phyloP scores from a whole-genome alignment of 2,797 vertebrate genomes.

The Melopsittacus undulatus region DNA sequence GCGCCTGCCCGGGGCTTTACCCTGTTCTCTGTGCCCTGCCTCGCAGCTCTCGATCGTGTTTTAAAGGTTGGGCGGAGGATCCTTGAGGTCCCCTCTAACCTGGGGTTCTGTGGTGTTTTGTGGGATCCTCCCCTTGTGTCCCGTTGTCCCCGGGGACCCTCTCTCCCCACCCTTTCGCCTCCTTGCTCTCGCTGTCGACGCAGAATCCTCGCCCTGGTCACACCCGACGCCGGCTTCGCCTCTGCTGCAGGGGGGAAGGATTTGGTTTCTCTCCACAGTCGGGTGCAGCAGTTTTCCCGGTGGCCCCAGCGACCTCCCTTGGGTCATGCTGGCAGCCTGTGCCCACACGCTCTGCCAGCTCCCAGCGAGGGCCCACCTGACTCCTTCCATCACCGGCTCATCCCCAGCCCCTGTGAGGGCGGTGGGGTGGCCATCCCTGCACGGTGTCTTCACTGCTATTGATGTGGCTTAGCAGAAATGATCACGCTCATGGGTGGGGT shows the following conservation, averaged over 20 bases:
- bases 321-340: background rate
- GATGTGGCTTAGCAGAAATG: background rate
- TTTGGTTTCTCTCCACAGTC: background rate
- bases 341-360: background rate
- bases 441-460: fast-evolving
- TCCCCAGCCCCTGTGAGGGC: fast-evolving
- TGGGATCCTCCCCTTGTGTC: background rate
- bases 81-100: background rate
- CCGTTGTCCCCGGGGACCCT: background rate
- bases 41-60: no score
- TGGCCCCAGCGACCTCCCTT: background rate
- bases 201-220: background rate
- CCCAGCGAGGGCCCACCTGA: background rate
- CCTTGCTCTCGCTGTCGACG: background rate
- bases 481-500: conserved; percentile 34
- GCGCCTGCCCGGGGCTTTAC: background rate
- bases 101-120: background rate
- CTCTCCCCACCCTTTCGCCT: background rate
- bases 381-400: background rate
- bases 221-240: background rate
- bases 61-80: background rate
- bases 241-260: background rate
- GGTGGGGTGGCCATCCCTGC: background rate
- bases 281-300: background rate
- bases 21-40: background rate